Evolutionary conservation across 2,888 invertebrate genomes (phyloP).

Genomic region (Hydriomena furcata): DNA sequence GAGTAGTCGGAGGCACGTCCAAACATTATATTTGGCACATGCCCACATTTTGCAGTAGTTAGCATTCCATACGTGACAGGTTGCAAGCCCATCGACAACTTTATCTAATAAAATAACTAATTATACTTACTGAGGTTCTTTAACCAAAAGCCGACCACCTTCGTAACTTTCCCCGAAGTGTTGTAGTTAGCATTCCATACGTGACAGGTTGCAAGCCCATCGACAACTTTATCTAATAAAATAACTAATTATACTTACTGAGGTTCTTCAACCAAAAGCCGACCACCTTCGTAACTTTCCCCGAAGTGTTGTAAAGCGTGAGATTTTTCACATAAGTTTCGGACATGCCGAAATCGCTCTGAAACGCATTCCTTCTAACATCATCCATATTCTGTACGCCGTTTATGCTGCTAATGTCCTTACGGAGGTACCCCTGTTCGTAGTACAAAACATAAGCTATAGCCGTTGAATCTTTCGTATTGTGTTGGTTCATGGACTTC

Average conservation of each 20-base stretch:
- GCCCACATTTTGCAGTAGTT: no score
- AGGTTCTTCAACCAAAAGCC: conserved; percentile 71
- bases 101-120: no score
- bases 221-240: no score
- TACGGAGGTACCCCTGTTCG: conserved; percentile 67
- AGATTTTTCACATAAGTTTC: conserved; percentile 64
- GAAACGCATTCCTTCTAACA: conserved; percentile 65
- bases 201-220: no score
- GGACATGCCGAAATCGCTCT: conserved; percentile 65
- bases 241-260: conserved; percentile 61
- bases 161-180: conserved; percentile 65
- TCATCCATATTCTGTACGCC: conserved; percentile 59
- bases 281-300: conserved; percentile 67
- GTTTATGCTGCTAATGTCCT: conserved; percentile 48
- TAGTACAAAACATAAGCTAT: conserved; percentile 76
- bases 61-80: no score
- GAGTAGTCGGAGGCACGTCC: no score
- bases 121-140: conserved; percentile 70
- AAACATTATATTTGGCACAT: no score
- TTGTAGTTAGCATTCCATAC: no score
- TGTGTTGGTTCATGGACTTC: conserved; percentile 53
- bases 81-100: no score
- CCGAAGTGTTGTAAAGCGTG: conserved; percentile 68
- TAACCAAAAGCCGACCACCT: conserved; percentile 71
- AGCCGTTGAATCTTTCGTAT: conserved; percentile 56